Percentiles rank a stretch among this genome's conserved stretches.
Conservation (phyloP, 2,888 invertebrate genomes). For the Drosophila trichaetosa region DNA sequence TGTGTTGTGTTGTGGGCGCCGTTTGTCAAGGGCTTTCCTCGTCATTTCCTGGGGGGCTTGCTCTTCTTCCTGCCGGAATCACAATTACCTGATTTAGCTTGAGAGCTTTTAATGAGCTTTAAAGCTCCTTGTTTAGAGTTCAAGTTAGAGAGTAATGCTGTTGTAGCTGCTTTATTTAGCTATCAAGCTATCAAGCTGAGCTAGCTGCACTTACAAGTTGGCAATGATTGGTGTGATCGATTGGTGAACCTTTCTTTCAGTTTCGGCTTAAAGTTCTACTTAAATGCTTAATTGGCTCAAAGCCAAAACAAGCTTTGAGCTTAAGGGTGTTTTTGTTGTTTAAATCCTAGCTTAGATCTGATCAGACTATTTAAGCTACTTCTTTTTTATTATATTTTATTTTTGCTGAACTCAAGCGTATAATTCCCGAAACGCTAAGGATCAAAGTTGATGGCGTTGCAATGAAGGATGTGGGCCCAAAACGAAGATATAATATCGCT, state of each 20-base stretch:
- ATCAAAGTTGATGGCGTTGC: not conserved
- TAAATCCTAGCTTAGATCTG: not conserved
- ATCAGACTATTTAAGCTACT: not conserved
- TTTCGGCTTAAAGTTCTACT: not conserved
- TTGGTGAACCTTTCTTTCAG: not conserved
- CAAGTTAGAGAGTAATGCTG: not conserved
- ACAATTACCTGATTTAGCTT: conserved; percentile 28
- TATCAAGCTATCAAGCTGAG: not conserved
- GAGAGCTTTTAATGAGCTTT: conserved; percentile 28
- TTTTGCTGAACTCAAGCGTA: not conserved
- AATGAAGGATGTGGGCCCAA: not conserved
- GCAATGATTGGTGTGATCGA: no score
- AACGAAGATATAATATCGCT: conserved; percentile 12
- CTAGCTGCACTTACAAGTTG: not conserved
- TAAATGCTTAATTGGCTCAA: not conserved
- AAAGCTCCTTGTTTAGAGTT: not conserved
- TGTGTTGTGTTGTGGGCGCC: conserved; percentile 16
- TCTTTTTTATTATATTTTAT: not conserved
- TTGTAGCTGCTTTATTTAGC: not conserved
- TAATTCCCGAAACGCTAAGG: conserved; percentile 1
- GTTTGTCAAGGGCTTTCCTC: conserved; percentile 48
- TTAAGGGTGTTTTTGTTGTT: not conserved
- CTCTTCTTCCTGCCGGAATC: conserved; percentile 13
- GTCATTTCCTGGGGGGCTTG: conserved; percentile 39
- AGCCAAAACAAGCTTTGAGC: not conserved